These are phyloP conservation scores for Nothoprocta perdicaria DNA, from an alignment of 2,113 vertebrate genomes.

Conservation along the genomic window DNA sequence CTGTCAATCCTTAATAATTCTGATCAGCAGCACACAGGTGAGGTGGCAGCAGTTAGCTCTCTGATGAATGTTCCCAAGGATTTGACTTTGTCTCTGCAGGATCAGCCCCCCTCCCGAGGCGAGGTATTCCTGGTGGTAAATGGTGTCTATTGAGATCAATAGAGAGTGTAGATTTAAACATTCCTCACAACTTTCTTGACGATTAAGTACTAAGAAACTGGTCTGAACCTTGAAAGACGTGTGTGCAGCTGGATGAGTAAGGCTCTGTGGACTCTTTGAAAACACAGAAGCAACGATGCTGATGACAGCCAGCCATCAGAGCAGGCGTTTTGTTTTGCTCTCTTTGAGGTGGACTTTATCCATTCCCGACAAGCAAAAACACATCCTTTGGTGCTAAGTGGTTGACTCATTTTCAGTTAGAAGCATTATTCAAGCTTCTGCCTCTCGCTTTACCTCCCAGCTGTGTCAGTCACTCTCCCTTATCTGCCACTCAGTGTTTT, in stretches of 20 bases:
- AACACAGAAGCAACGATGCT: not conserved
- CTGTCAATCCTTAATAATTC: not conserved
- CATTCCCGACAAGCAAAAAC: not conserved
- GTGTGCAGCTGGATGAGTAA: not conserved
- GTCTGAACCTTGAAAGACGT: not conserved
- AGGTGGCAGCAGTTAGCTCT: not conserved
- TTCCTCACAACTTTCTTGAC: not conserved
- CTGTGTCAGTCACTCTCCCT: not conserved
- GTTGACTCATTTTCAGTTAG: not conserved
- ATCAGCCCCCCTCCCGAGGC: accelerated
- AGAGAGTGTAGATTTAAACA: not conserved
- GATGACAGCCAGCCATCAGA: not conserved
- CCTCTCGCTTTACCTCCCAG: not conserved
- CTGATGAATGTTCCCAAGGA: not conserved
- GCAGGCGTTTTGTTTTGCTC: not conserved
- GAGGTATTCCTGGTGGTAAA: not conserved
- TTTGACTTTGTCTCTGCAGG: not conserved
- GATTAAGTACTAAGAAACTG: not conserved
- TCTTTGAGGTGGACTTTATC: not conserved
- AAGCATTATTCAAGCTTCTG: not conserved
- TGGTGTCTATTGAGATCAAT: not conserved
- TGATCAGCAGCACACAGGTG: not conserved
- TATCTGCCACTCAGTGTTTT: not conserved
- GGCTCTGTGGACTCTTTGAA: not conserved
- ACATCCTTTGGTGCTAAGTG: not conserved